phyloP scores from a whole-genome alignment of 1,140 invertebrate species.

The fruit fly (Drosophila melanogaster) region Release_6_plus_ISO1_MT NT_037436.4:16943001-16943500 shows the following conservation, averaged over 20 bases:
- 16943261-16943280: too few species aligned
- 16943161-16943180: constrained; percentile 84
- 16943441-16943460: constrained; percentile 56
- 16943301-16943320: constrained; percentile 55
- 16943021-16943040: constrained; percentile 20
- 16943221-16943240: constrained; percentile 46
- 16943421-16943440: background rate
- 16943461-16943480: constrained; percentile 17
- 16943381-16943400: constrained; percentile 36
- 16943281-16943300: constrained; percentile 23
- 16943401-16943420: background rate
- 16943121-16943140: constrained; percentile 76
- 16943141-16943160: constrained; percentile 5
- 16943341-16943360: constrained; percentile 62
- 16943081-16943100: constrained; percentile 72
- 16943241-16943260: constrained; percentile 21
- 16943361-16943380: constrained; percentile 19
- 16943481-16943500: constrained; percentile 59
- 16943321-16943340: constrained; percentile 79
- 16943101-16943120: constrained; percentile 79
- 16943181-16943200: constrained; percentile 79
- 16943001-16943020: constrained; percentile 55
- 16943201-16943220: constrained; percentile 27
- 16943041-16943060: constrained; percentile 69
- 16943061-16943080: constrained; percentile 79